Evolutionary conservation across 2,888 invertebrate genomes (phyloP).

Genomic region (Metalampra italica): DNA sequence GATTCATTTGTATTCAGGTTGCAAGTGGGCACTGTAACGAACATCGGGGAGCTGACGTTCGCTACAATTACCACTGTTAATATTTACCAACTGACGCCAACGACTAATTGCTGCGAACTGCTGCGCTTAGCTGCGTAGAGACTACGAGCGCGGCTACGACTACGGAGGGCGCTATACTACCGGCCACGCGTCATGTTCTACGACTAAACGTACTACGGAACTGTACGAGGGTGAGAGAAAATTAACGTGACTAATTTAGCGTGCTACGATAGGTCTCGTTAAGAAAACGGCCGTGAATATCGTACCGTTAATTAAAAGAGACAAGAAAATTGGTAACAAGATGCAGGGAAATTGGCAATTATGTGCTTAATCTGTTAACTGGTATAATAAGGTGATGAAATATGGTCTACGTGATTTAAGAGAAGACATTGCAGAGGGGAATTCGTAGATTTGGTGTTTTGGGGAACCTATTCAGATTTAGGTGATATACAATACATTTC

Average conservation of each 20-base stretch:
- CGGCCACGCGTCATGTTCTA: background rate
- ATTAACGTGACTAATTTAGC: slow-evolving; percentile 2
- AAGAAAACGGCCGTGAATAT: too few species aligned
- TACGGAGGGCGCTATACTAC: background rate
- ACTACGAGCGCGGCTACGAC: background rate
- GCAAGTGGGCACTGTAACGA: slow-evolving; percentile 71
- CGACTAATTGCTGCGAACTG: slow-evolving; percentile 63
- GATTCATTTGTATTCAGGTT: slow-evolving; percentile 76
- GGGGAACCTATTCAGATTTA: too few species aligned
- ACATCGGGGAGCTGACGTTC: slow-evolving; percentile 70
- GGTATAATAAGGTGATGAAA: too few species aligned
- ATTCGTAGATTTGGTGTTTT: too few species aligned
- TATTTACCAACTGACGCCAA: slow-evolving; percentile 74
- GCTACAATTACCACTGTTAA: slow-evolving; percentile 75
- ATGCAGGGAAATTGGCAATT: too few species aligned
- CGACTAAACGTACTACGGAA: background rate
- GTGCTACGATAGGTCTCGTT: background rate
- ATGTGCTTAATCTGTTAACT: too few species aligned
- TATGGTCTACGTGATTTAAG: too few species aligned
- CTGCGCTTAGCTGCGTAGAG: slow-evolving; percentile 35
- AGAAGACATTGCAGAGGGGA: too few species aligned
- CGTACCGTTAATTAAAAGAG: too few species aligned
- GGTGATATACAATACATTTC: too few species aligned
- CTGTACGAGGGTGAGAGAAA: background rate
- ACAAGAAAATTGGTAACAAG: too few species aligned